Evolutionary conservation across 1,140 invertebrate genomes (phyloP).

Genomic region (Solen grandis): DNA sequence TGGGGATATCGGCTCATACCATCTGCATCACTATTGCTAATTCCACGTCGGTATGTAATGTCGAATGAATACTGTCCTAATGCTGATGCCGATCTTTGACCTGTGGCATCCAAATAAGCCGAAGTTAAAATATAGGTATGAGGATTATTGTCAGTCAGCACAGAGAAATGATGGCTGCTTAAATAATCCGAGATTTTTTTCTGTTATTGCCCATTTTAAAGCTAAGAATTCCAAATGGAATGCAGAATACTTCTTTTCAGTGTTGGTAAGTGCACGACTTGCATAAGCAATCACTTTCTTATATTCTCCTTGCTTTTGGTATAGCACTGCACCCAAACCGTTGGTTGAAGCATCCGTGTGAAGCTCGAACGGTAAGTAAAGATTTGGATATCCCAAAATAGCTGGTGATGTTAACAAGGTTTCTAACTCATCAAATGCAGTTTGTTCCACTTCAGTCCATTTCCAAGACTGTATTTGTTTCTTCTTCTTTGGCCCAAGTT

Average conservation of each 20-base stretch:
- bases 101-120: not conserved
- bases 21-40: not conserved
- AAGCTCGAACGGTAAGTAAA: not conserved
- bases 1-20: not conserved
- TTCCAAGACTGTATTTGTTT: not conserved
- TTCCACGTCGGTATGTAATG: not conserved
- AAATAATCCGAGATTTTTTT: no score
- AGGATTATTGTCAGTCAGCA: constrained; percentile 7
- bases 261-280: not conserved
- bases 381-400: constrained; percentile 1
- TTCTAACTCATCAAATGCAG: not conserved
- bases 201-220: constrained; percentile 13
- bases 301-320: not conserved
- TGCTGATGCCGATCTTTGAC: not conserved
- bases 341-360: constrained; percentile 4
- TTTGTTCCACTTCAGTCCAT: constrained; percentile 4
- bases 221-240: constrained; percentile 13
- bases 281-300: constrained; percentile 1
- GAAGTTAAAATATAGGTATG: not conserved
- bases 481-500: not conserved
- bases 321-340: not conserved
- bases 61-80: not conserved
- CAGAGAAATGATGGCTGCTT: not conserved
- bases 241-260: constrained; percentile 14
- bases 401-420: not conserved